Percentiles rank a stretch among this genome's conserved stretches.
Evolutionary conservation across 2,113 vertebrate species (phyloP).

Genomic region (Antechinus stuartii): DNA sequence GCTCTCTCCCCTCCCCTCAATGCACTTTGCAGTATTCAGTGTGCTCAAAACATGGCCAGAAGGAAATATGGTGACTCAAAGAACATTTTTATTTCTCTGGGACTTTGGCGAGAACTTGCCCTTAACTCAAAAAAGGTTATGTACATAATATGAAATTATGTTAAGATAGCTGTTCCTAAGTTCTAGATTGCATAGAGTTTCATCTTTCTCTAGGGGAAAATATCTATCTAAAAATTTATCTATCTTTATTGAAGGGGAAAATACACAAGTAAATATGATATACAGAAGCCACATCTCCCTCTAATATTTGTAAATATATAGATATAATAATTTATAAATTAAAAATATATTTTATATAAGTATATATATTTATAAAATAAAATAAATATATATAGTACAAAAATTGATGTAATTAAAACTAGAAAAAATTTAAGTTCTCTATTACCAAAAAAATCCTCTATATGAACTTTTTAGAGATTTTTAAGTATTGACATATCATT

Average conservation of each 20-base stretch:
- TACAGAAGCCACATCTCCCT: constrained; percentile 21
- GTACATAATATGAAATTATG: not conserved
- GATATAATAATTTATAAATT: too few species aligned
- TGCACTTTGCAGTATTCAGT: not conserved
- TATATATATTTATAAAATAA: too few species aligned
- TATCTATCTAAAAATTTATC: too few species aligned
- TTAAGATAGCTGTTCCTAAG: not conserved
- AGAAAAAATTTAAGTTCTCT: not conserved
- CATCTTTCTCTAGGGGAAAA: constrained; percentile 2
- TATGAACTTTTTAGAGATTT: not conserved
- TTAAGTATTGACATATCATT: not conserved
- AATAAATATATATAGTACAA: not conserved
- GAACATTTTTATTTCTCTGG: constrained; percentile 22
- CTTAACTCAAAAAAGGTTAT: not conserved
- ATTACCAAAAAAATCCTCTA: not conserved
- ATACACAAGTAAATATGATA: not conserved
- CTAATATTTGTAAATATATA: not conserved
- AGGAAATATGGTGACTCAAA: not conserved
- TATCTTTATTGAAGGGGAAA: not conserved
- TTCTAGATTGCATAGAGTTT: constrained; percentile 17
- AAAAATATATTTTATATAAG: too few species aligned
- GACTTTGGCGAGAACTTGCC: constrained; percentile 3
- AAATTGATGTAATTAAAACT: constrained; percentile 1
- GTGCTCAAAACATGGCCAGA: not conserved
- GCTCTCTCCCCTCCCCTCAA: not conserved